Evolutionary conservation across 1,140 invertebrate genomes (phyloP), one percentile per base, ranked within the genome.

Genomic region (Papilio aristodemus): DNA sequence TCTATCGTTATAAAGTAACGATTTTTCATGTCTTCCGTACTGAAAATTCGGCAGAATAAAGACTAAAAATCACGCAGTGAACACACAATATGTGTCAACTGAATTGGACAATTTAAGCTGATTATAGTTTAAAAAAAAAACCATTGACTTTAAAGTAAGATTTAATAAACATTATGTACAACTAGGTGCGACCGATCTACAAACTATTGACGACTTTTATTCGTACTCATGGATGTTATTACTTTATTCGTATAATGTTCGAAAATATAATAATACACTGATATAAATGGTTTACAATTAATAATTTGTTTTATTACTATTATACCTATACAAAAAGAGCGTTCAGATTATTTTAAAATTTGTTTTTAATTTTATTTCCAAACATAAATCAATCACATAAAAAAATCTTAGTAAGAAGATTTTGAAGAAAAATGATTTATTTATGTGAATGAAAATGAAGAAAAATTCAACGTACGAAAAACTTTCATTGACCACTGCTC

Each of bases 241-340:
- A 69, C 59, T 69, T 39, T 69, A 69, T 72, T 72, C 38, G 63
- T 71, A 72, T 74, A 81, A 80, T 83, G 78, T 85, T 84, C 77
- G 70, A 79, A 82, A 77, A 82, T 74, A 79, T 83, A 75, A 73
- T 82, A 82, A 84, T 79, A 89, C 80, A 81, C 80, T 76, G 84
- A 84, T 84, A 86, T 89, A 86, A 87, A 89, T 89, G 85, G 83
- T 87, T 89, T 89, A 79, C 78, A 83, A 83, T 83, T 83, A 77
- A 62, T 66, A 11, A 22, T 63, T 79, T 76, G 81, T 86, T 85
- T 87, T 75, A 85, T 77, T 85, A 25, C 38, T 22, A 13, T 4
- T 41, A n/a, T n/a, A 41, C 38, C 27, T 32, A 3, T n/a, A n/a
- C n/a, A n/a, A n/a, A n/a, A n/a, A n/a, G n/a, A n/a, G n/a, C n/a